Evolutionary conservation across 1,140 invertebrate genomes (phyloP), one percentile per base, ranked within the genome.

Genomic region (Drosophila dunni): DNA sequence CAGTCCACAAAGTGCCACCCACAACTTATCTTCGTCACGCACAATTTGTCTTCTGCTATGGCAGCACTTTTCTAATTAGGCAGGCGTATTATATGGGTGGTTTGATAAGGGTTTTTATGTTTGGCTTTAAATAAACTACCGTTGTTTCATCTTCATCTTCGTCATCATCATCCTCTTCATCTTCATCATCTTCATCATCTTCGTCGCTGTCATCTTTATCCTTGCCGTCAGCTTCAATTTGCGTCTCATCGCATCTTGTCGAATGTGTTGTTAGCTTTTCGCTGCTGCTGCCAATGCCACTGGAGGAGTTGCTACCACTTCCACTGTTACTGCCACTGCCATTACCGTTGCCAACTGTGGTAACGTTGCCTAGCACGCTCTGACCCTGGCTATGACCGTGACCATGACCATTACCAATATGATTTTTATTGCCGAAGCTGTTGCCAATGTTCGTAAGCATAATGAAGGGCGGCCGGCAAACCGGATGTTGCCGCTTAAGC

Each of bases 111-210:
- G 54, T 24, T 53, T 15, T 53, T 61, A 69, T 61, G 20, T 50
- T 38, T 24, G 62, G 75, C 73, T 73, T 77, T 72, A 81, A 77
- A 68, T 81, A 38, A 58, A 81, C 42, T 90, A 90, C 85, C 85
- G 85, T 89, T 60, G 69, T 79, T 65, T 74, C 80, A 70, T 88
- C 79, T 40, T 68, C 78, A 57, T 76, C 74, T 7, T 86, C 73
- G 2, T 79, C 83, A 8, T 85, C 75, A 10, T 83, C 73, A 0
- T 83, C 78, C 2, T 79, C 70, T 0, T 78, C 78, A 1, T 73
- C 80, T 9, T 70, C 68, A 1, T 74, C 78, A 3, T 75, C 67
- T 0, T 60, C 81, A 3, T 76, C 78, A 0, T 58, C 73, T 15
- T 72, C 79, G 7, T 53, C 78, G 24, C 73, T 65, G 0, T 60